phyloP scores from a whole-genome alignment of 1,140 invertebrate genomes.

The Galendromus occidentalis region DNA sequence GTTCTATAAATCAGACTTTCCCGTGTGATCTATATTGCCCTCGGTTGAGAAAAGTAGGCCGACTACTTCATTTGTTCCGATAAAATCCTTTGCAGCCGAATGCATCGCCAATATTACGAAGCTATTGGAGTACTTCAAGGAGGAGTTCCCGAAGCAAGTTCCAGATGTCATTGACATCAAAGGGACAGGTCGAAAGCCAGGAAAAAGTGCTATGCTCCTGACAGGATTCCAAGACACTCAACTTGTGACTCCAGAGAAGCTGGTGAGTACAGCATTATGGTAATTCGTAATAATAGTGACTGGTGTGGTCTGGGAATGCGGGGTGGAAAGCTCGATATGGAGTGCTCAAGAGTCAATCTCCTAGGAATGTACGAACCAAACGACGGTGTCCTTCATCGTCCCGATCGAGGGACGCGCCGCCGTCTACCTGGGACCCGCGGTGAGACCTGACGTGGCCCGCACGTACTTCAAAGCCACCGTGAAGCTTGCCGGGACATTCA shows the following conservation, averaged over 20 bases:
- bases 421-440: background rate
- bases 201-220: conserved; percentile 3
- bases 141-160: background rate
- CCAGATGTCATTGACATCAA: conserved; percentile 11
- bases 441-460: background rate
- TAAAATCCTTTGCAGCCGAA: background rate
- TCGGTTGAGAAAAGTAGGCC: too few species aligned
- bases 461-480: conserved; percentile 8
- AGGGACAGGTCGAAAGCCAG: background rate
- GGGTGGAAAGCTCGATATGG: too few species aligned
- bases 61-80: too few species aligned
- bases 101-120: background rate
- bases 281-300: too few species aligned
- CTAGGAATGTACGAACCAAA: background rate
- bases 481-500: background rate
- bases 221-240: conserved; percentile 9
- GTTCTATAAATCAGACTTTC: too few species aligned
- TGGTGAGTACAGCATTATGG: background rate
- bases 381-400: background rate
- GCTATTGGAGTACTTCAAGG: background rate
- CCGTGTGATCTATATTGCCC: too few species aligned
- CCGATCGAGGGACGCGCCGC: conserved; percentile 1
- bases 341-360: too few species aligned
- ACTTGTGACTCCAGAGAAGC: background rate
- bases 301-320: too few species aligned